These are phyloP conservation scores for Melanerpes aurifrons DNA, from an alignment of 2,113 vertebrate species.

Conservation along the genomic window DNA sequence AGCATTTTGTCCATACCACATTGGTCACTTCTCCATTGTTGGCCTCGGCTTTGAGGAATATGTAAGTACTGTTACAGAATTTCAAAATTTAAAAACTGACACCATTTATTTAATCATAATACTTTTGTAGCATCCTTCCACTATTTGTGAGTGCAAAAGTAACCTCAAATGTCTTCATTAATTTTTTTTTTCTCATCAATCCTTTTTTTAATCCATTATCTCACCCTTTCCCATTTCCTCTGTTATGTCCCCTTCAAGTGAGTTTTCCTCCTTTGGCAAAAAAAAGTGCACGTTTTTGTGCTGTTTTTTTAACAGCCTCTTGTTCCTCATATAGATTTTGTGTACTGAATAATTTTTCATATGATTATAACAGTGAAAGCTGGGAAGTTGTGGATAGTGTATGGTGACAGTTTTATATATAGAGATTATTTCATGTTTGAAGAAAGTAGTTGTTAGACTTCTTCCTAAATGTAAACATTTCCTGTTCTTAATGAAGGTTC, in stretches of 20 bases:
- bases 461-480: not conserved
- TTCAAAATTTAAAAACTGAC: not conserved
- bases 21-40: slow-evolving; percentile 96
- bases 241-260: not conserved
- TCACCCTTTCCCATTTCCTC: not conserved
- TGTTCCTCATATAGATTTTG: not conserved
- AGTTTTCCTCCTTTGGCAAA: not conserved
- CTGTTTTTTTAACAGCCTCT: not conserved
- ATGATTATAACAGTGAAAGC: not conserved
- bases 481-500: not conserved
- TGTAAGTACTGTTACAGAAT: slow-evolving; percentile 81
- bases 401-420: not conserved
- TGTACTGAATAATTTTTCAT: not conserved
- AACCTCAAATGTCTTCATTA: not conserved
- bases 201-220: not conserved
- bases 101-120: not conserved
- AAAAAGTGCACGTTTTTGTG: not conserved
- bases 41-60: slow-evolving; percentile 94
- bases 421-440: not conserved
- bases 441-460: not conserved
- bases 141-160: not conserved
- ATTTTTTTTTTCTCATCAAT: not conserved
- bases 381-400: not conserved
- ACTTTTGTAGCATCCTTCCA: not conserved
- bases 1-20: slow-evolving; percentile 98